Conservation (phyloP, 2,113 vertebrate species). For the Rhabdornis inornatus region DNA sequence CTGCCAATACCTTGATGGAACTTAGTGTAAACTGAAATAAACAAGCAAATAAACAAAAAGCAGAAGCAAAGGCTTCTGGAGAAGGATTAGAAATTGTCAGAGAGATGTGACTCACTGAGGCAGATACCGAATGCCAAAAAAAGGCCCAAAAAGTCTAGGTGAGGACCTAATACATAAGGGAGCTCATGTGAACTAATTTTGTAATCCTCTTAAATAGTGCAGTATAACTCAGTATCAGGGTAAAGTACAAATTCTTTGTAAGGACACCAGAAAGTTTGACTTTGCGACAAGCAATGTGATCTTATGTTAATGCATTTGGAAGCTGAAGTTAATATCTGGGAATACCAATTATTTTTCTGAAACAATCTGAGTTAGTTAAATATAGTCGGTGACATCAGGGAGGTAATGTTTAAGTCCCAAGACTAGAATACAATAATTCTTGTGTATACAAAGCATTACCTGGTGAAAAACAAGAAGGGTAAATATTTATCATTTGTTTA, state of each 20-base stretch:
- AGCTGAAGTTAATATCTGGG: neutral
- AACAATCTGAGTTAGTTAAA: neutral
- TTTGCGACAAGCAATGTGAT: neutral
- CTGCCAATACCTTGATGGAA: neutral
- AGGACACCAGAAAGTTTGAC: neutral
- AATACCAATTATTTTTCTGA: conserved; percentile 18
- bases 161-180: neutral
- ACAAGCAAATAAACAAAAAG: neutral
- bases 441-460: conserved; percentile 34
- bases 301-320: neutral
- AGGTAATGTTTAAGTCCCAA: neutral
- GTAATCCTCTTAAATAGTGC: neutral
- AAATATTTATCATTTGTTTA: conserved; percentile 36
- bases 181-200: neutral
- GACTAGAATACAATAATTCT: neutral
- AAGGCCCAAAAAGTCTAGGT: neutral
- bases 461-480: neutral
- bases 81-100: neutral
- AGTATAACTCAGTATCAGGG: neutral
- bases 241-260: neutral
- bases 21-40: neutral
- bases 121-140: neutral
- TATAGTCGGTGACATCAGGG: neutral
- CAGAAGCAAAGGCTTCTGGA: neutral
- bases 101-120: neutral